These are phyloP conservation scores for Trichogramma dendrolimi DNA, from an alignment of 2,888 invertebrate genomes.

Conservation along the genomic window DNA sequence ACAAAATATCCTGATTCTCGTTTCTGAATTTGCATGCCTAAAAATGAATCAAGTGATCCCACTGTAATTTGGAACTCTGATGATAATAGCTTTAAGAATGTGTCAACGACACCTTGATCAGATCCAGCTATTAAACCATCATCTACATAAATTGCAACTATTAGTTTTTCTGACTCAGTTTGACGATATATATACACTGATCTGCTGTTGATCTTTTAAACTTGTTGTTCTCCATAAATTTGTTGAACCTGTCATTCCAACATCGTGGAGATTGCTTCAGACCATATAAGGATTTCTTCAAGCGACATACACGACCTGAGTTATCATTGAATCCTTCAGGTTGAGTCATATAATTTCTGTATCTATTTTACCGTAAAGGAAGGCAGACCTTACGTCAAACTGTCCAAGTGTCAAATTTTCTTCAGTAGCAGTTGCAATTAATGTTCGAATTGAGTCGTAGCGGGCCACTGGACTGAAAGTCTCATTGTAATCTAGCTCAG, in stretches of 20 bases:
- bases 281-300: not conserved
- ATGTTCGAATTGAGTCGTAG: constrained; percentile 23
- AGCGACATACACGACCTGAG: not conserved
- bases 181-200: no score
- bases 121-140: constrained; percentile 25
- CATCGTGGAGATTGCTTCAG: no score
- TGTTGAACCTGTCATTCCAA: no score
- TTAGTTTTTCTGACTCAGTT: not conserved
- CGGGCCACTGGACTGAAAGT: constrained; percentile 31
- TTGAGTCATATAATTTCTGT: not conserved
- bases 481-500: constrained; percentile 29
- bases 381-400: constrained; percentile 28
- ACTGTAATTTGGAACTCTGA: constrained; percentile 27
- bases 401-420: constrained; percentile 28
- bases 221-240: no score
- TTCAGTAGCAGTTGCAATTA: constrained; percentile 27
- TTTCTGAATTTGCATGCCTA: constrained; percentile 32
- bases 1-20: constrained; percentile 27
- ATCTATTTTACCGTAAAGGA: constrained; percentile 26
- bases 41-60: constrained; percentile 29
- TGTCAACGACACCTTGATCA: constrained; percentile 6
- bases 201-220: no score
- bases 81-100: constrained; percentile 17
- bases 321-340: not conserved
- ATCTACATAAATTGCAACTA: no score